Evolutionary conservation across 2,113 vertebrate species (phyloP), one percentile per base, ranked within the genome.

Genomic region (Tilapia sparmanii): DNA sequence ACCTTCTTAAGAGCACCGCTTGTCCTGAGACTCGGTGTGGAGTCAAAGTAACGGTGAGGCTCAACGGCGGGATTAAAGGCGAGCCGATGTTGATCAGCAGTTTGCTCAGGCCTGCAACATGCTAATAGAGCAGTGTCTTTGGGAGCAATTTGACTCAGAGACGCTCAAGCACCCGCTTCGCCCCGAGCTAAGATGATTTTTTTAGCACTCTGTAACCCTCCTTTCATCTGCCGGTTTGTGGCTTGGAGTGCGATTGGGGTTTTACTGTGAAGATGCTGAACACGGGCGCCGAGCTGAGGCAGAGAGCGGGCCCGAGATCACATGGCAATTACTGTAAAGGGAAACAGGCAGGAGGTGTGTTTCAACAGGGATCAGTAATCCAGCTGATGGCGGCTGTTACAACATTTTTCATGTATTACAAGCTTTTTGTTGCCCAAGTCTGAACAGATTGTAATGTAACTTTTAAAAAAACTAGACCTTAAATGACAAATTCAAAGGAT

Each of bases 151-250:
- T 66, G 83, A 90, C 29, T 88, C 84, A 68, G 38, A 90, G 40
- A 88, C 12, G 12, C 80, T 71, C 35, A 10, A 73, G 78, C 8
- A 15, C 7, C 42, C 1, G 2, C 53, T 89, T 85, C 5, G 55
- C 90, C 89, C 2, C 1, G 10, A 83, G 90, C 89, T 47, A 79
- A 90, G 54, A 83, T 47, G n/a, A 76, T 78, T 54, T 71, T n/a
- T 86, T 68, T 57, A 80, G 78, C 31, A 13, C 3, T 18, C 78
- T 12, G 52, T 35, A 40, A 85, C 33, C 55, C 33, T 85, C 59
- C 85, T 90, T 92, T 92, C 79, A 90, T 91, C 73, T 89, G 80
- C 63, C 16, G 79, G 22, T 81, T 80, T 84, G 80, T 42, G 57
- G 73, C 61, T 66, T 76, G 63, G 31, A 61, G 78, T 63, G 29